These are phyloP conservation scores for Pemphigus obesinymphae DNA, from an alignment of 1,140 invertebrate genomes.

Conservation along the genomic window DNA sequence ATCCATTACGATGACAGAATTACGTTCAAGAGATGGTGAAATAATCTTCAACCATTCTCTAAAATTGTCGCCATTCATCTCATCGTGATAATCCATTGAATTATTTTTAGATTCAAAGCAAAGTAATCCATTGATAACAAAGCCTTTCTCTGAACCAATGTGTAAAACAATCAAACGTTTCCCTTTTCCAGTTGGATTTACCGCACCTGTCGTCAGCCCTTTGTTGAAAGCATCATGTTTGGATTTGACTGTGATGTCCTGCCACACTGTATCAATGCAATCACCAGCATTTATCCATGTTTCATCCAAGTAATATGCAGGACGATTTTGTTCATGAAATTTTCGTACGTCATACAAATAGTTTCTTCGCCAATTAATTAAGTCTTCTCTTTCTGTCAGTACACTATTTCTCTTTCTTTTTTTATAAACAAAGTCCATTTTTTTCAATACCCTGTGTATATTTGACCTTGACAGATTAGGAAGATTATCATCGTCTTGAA, in stretches of 20 bases:
- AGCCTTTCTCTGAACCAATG: too few relatives aligned
- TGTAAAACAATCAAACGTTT: too few relatives aligned
- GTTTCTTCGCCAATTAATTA: background rate
- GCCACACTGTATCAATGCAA: background rate
- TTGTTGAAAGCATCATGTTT: background rate
- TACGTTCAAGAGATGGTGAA: too few relatives aligned
- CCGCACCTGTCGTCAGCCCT: too few relatives aligned
- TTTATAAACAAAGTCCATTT: too few relatives aligned
- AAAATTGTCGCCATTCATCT: too few relatives aligned
- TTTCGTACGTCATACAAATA: background rate
- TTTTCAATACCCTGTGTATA: background rate
- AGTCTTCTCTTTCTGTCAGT: conserved; percentile 12
- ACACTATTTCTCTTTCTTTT: conserved; percentile 7
- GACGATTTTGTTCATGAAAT: background rate
- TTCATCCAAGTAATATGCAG: background rate
- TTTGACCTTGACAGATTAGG: background rate
- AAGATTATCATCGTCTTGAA: background rate
- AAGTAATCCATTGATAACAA: background rate
- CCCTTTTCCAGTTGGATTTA: too few relatives aligned
- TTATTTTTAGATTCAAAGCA: background rate
- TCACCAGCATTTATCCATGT: background rate
- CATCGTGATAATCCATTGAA: background rate
- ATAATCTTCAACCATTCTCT: too few relatives aligned
- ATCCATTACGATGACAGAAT: too few relatives aligned
- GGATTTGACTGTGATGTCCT: background rate